Percentiles rank a stretch among this genome's conserved stretches.
Evolutionary conservation across 2,797 vertebrate genomes (phyloP).

Genomic region (Nyctalus aviator): DNA sequence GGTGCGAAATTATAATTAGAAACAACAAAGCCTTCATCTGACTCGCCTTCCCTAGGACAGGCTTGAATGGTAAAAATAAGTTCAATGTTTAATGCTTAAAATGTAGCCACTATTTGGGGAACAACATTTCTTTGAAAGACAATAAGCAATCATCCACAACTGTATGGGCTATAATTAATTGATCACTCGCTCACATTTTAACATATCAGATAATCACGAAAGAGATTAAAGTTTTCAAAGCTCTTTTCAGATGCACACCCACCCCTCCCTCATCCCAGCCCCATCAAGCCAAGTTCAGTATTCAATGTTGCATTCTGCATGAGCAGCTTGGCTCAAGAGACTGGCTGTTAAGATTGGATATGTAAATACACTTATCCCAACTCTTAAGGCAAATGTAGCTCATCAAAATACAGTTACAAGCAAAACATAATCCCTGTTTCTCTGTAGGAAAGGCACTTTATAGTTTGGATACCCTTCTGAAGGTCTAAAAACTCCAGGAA

Average conservation of each 20-base stretch:
- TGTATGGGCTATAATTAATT: constrained; percentile 26
- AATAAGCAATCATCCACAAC: constrained; percentile 47
- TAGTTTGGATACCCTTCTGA: constrained; percentile 5
- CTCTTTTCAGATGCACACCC: neutral
- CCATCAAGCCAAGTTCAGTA: neutral
- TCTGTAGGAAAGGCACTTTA: neutral
- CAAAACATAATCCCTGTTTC: constrained; percentile 35
- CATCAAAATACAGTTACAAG: constrained; percentile 56
- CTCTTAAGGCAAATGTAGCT: constrained; percentile 49
- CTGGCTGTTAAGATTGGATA: neutral
- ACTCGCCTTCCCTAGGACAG: constrained; percentile 10
- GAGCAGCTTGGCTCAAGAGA: neutral
- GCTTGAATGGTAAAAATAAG: constrained; percentile 53
- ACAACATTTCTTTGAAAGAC: constrained; percentile 42
- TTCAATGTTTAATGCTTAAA: constrained; percentile 32
- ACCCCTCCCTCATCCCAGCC: neutral
- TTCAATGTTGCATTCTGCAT: neutral
- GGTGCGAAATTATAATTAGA: constrained; percentile 57
- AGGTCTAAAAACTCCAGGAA: neutral
- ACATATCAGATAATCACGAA: constrained; percentile 33
- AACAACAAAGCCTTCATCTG: constrained; percentile 59
- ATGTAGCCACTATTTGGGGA: constrained; percentile 53
- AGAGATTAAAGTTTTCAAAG: constrained; percentile 58
- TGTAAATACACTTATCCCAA: constrained; percentile 62
- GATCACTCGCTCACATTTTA: constrained; percentile 42